These are phyloP conservation scores for Darevskia mixta DNA, from an alignment of 2,797 vertebrate genomes.

Conservation along the genomic window DNA sequence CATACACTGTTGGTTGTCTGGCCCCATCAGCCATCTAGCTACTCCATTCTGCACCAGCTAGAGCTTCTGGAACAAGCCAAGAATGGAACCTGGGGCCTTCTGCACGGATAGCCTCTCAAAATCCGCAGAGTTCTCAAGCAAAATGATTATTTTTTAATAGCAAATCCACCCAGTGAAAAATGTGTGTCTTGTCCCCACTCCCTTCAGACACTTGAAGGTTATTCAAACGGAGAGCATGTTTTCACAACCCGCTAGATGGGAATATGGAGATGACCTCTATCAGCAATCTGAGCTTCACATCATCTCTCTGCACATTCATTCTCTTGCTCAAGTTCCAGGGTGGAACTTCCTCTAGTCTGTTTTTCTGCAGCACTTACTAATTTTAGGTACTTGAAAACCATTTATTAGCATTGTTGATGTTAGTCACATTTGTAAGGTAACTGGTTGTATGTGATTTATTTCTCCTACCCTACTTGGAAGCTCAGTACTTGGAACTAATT, in stretches of 20 bases:
- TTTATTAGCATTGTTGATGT: not conserved
- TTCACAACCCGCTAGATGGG: constrained; percentile 35
- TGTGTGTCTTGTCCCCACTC: not conserved
- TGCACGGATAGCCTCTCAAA: not conserved
- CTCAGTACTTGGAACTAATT: not conserved
- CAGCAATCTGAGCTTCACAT: not conserved
- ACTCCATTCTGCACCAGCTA: too few species aligned
- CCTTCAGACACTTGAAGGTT: not conserved
- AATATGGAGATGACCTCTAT: constrained; percentile 28
- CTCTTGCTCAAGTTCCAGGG: constrained; percentile 21
- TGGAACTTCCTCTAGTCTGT: not conserved
- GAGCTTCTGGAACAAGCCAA: too few species aligned
- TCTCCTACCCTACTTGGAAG: not conserved
- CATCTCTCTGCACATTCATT: constrained; percentile 20
- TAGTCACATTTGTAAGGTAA: constrained; percentile 5
- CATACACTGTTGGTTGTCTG: too few species aligned
- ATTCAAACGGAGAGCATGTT: not conserved
- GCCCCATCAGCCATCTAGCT: too few species aligned
- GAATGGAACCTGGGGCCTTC: too few species aligned
- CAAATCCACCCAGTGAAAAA: not conserved
- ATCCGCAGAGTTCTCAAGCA: constrained; percentile 14
- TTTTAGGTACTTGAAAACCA: too few species aligned
- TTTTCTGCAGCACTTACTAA: not conserved
- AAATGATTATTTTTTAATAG: constrained; percentile 31
- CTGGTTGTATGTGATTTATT: not conserved